phyloP scores from a whole-genome alignment of 1,140 invertebrate species.

The Brachionus calyciflorus region DNA sequence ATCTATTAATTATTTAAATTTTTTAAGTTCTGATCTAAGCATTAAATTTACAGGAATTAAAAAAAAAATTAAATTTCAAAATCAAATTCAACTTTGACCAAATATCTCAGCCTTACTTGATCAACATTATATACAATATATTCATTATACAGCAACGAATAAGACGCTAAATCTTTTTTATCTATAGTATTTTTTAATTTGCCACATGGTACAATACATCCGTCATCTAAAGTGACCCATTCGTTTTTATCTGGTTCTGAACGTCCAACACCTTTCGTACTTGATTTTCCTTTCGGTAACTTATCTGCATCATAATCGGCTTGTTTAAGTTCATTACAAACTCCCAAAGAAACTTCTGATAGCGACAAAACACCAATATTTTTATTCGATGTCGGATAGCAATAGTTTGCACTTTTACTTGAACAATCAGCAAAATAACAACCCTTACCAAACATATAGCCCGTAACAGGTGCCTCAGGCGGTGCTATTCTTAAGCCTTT shows the following conservation, averaged over 20 bases:
- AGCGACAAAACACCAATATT: slow-evolving; percentile 80
- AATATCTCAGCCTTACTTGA: slow-evolving; percentile 40
- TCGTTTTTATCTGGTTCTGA: slow-evolving; percentile 14
- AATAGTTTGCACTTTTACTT: slow-evolving; percentile 97
- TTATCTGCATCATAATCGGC: slow-evolving; percentile 72
- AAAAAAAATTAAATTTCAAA: slow-evolving; percentile 32
- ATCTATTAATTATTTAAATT: too few relatives aligned
- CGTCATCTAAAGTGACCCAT: slow-evolving; percentile 53
- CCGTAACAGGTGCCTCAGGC: slow-evolving; percentile 77
- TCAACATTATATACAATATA: slow-evolving; percentile 46
- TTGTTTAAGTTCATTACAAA: slow-evolving; percentile 72
- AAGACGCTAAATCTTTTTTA: slow-evolving; percentile 52
- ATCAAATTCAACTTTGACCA: slow-evolving; percentile 36
- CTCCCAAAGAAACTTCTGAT: slow-evolving; percentile 90
- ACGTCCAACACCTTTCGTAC: slow-evolving; percentile 68
- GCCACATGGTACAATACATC: slow-evolving; percentile 75
- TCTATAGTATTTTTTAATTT: slow-evolving; percentile 61
- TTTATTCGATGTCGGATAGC: slow-evolving; percentile 71
- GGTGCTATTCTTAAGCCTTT: slow-evolving; percentile 94
- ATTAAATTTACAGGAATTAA: neutral
- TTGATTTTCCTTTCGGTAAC: slow-evolving; percentile 73
- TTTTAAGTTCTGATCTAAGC: neutral
- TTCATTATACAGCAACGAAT: slow-evolving; percentile 76
- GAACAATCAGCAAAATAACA: slow-evolving; percentile 98
- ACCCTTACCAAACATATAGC: slow-evolving; percentile 71